These are phyloP conservation scores for Zygothrica quintamaculata DNA, from an alignment of 2,888 invertebrate species.

Conservation along the genomic window DNA sequence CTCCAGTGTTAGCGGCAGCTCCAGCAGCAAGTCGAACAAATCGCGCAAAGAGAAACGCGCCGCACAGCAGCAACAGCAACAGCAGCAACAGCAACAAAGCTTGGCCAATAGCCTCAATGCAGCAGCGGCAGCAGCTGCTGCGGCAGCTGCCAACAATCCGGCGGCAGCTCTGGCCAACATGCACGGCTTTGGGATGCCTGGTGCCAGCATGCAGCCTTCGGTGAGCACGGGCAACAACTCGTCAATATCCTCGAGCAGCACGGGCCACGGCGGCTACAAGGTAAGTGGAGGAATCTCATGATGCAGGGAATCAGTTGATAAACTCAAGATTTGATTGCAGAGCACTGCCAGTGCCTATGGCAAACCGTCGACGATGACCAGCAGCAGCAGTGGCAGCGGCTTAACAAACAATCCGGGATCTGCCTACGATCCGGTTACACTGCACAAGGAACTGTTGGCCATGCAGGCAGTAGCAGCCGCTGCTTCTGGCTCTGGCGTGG, in stretches of 20 bases:
- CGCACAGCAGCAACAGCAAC: slow-evolving; percentile 80
- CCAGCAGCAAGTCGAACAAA: slow-evolving; percentile 82
- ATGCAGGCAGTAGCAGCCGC: slow-evolving; percentile 85
- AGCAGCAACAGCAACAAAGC: slow-evolving; percentile 80
- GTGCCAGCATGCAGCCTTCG: slow-evolving; percentile 82
- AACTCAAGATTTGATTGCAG: slow-evolving; percentile 54
- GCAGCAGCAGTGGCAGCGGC: slow-evolving; percentile 70
- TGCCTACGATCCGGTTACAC: slow-evolving; percentile 84
- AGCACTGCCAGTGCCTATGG: slow-evolving; percentile 82
- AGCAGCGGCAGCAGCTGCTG: slow-evolving; percentile 80
- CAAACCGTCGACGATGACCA: slow-evolving; percentile 81
- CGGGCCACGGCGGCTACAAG: slow-evolving; percentile 79
- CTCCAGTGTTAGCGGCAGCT: slow-evolving; percentile 75
- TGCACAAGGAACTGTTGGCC: slow-evolving; percentile 84
- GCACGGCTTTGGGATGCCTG: slow-evolving; percentile 82
- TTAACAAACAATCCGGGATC: slow-evolving; percentile 81
- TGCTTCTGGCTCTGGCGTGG: slow-evolving; percentile 72
- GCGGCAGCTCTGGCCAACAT: slow-evolving; percentile 81
- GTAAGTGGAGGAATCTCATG: slow-evolving; percentile 46
- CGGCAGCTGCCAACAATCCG: slow-evolving; percentile 79
- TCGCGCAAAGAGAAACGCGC: slow-evolving; percentile 84
- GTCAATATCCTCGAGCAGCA: slow-evolving; percentile 63
- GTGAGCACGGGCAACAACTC: slow-evolving; percentile 70
- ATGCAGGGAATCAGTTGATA: no score
- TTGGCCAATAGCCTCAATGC: slow-evolving; percentile 82